Percentiles rank a stretch among this genome's conserved stretches.
These are phyloP conservation scores for Pionites leucogaster DNA, from an alignment of 2,113 vertebrate genomes.

Conservation along the genomic window DNA sequence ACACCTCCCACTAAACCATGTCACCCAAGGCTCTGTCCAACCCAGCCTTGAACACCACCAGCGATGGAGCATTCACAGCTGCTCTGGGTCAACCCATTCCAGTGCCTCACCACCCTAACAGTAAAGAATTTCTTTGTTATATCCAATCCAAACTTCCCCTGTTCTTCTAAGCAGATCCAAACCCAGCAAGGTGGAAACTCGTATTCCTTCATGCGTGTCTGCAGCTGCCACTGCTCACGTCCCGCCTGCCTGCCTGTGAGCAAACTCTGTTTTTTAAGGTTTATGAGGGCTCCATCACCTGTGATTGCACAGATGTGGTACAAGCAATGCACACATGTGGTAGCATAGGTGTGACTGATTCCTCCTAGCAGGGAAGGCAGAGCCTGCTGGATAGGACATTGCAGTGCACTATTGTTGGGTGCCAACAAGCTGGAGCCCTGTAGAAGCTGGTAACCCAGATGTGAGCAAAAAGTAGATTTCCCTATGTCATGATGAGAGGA, in stretches of 20 bases:
- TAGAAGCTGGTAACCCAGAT: background rate
- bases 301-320: background rate
- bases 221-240: accelerated
- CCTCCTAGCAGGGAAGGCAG: background rate
- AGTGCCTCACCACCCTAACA: no score
- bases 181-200: background rate
- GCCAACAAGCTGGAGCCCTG: background rate
- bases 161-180: background rate
- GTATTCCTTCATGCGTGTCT: accelerated
- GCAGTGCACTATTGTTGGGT: background rate
- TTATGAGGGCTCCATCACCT: background rate
- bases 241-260: background rate
- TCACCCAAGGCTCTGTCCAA: no score
- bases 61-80: no score
- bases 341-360: background rate
- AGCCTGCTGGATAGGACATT: background rate
- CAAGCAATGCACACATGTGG: accelerated
- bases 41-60: no score
- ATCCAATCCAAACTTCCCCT: no score
- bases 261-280: background rate
- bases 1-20: no score
- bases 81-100: no score
- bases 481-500: background rate
- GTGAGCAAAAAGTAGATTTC: background rate
- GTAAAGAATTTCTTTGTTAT: no score